Conservation (phyloP, 1,140 invertebrate species). For the Protaetia brevitarsis region DNA sequence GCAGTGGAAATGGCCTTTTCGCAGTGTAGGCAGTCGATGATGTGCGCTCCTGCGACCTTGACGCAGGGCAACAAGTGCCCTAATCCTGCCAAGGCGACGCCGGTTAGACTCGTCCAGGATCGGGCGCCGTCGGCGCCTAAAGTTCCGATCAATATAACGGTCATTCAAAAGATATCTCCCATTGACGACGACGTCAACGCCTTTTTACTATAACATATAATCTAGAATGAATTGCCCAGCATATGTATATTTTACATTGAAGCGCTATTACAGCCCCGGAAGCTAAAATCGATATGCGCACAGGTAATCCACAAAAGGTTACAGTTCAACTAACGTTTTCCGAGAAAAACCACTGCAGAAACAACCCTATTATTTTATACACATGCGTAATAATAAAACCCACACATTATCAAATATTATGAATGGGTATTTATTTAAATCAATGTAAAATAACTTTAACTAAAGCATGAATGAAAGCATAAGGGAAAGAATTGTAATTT, state of each 20-base stretch:
- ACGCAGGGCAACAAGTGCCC: conserved; percentile 28
- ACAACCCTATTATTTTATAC: too few species aligned
- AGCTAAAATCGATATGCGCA: background rate
- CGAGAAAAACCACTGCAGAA: too few species aligned
- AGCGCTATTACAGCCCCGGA: background rate
- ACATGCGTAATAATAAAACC: too few species aligned
- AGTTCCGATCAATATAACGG: conserved; percentile 30
- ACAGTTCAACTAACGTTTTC: too few species aligned
- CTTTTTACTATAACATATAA: conserved; percentile 20
- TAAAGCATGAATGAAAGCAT: too few species aligned
- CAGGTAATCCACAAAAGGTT: too few species aligned
- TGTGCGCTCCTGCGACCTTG: background rate
- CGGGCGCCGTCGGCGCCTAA: conserved; percentile 21
- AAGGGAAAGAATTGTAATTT: too few species aligned
- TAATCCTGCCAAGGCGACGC: conserved; percentile 8
- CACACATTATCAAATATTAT: too few species aligned
- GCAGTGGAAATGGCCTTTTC: background rate
- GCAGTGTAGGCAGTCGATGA: too few species aligned
- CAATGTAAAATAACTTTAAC: too few species aligned
- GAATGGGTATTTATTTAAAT: too few species aligned
- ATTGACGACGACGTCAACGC: conserved; percentile 19
- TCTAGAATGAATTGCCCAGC: conserved; percentile 9
- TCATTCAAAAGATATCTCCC: conserved; percentile 30
- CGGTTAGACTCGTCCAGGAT: conserved; percentile 27
- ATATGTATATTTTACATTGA: background rate